Conservation (phyloP, 2,113 vertebrate genomes). For the Chionodraco myersi region DNA sequence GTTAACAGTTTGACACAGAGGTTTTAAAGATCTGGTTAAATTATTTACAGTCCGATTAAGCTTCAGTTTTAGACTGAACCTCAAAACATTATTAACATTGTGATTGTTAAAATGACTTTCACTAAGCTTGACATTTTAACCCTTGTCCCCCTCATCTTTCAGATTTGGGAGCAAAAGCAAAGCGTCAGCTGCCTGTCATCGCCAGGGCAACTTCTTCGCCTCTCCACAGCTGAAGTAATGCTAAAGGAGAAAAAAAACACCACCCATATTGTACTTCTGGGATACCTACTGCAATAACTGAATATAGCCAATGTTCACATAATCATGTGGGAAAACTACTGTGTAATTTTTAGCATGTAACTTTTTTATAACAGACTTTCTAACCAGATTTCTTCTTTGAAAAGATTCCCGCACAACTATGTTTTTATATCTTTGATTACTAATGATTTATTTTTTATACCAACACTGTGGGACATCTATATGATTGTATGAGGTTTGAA, state of each 20-base stretch:
- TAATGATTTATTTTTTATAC: slow-evolving; percentile 18
- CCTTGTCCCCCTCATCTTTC: neutral
- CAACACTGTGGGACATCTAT: neutral
- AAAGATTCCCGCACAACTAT: slow-evolving; percentile 22
- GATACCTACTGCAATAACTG: slow-evolving; percentile 36
- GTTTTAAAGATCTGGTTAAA: no score
- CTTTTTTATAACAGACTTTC: slow-evolving; percentile 4
- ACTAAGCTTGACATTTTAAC: neutral
- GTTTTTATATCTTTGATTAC: slow-evolving; percentile 44
- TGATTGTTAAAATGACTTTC: neutral
- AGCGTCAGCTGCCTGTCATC: slow-evolving; percentile 79
- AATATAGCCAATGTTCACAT: slow-evolving; percentile 21
- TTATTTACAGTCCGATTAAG: no score
- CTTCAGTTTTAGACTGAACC: neutral
- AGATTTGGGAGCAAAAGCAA: slow-evolving; percentile 93
- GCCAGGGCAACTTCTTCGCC: slow-evolving; percentile 89
- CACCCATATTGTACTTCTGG: neutral
- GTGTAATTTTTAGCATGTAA: slow-evolving; percentile 53
- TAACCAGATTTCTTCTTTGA: slow-evolving; percentile 6
- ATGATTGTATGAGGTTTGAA: slow-evolving; percentile 8
- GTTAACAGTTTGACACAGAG: no score
- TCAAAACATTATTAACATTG: neutral
- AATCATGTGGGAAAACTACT: slow-evolving; percentile 48
- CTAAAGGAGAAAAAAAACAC: neutral
- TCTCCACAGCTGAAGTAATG: slow-evolving; percentile 91